These are phyloP conservation scores for Pagrus major DNA, from an alignment of 2,113 vertebrate species.

Conservation along the genomic window DNA sequence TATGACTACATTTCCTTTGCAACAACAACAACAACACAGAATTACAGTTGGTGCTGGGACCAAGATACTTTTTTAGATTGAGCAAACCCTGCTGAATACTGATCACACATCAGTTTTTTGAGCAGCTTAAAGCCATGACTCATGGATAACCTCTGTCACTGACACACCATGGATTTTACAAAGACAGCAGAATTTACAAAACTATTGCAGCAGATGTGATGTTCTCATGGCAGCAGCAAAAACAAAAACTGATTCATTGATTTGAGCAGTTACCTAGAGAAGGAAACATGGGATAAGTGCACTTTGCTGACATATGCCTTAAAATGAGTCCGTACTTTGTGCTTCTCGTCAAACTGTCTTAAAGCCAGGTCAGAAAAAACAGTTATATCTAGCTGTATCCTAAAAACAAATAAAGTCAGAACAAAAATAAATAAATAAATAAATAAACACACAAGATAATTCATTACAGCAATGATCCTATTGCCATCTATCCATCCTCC, in stretches of 20 bases:
- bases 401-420: neutral
- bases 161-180: slow-evolving; percentile 18
- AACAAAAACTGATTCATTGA: slow-evolving; percentile 3
- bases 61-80: neutral
- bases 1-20: slow-evolving; percentile 13
- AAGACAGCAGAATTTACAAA: slow-evolving; percentile 41
- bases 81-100: slow-evolving; percentile 1
- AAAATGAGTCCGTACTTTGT: slow-evolving; percentile 3
- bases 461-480: neutral
- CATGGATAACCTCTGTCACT: slow-evolving; percentile 50
- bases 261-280: neutral
- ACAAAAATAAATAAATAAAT: too few species aligned
- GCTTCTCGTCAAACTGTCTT: neutral
- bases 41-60: neutral
- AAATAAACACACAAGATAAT: neutral
- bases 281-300: neutral
- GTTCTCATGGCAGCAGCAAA: slow-evolving; percentile 2
- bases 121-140: slow-evolving; percentile 35
- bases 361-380: neutral
- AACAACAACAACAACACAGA: slow-evolving; percentile 1
- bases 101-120: slow-evolving; percentile 24
- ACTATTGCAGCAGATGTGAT: slow-evolving; percentile 10
- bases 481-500: neutral
- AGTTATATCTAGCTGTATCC: neutral
- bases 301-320: slow-evolving; percentile 10